Conservation (phyloP, 2,113 vertebrate genomes). For the Cyanoramphus novaezelandiae region DNA sequence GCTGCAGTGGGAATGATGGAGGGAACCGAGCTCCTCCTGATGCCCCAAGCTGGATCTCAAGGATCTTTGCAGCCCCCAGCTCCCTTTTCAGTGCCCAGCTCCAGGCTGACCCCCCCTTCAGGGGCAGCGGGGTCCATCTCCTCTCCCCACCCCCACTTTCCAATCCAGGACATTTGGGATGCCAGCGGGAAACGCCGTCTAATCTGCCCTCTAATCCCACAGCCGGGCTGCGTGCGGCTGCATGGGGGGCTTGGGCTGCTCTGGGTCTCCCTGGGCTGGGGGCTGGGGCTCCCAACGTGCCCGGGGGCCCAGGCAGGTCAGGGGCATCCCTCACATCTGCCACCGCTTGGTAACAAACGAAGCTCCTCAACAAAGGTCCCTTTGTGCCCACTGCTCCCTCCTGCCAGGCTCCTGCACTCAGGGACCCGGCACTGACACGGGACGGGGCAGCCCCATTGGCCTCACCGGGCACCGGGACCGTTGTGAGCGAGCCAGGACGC, state of each 20-base stretch:
- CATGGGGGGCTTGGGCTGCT: neutral
- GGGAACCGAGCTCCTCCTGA: neutral
- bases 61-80: neutral
- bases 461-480: neutral
- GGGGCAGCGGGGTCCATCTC: neutral
- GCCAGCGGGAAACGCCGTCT: neutral
- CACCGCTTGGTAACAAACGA: neutral
- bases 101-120: neutral
- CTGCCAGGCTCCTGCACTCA: neutral
- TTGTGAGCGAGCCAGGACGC: fast-evolving
- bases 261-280: neutral
- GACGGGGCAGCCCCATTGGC: neutral
- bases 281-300: neutral
- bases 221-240: neutral
- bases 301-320: neutral
- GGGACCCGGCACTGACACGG: neutral
- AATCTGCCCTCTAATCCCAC: slow-evolving; percentile 63
- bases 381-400: slow-evolving; percentile 5
- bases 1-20: neutral
- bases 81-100: neutral
- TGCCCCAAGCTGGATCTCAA: neutral
- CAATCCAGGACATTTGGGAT: slow-evolving; percentile 62
- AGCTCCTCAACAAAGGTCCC: neutral
- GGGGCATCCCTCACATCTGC: slow-evolving; percentile 9
- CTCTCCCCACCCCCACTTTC: slow-evolving; percentile 49